Evolutionary conservation across 92 coral and sea anemone species (phyloP), one percentile per base, ranked within the genome.

Genomic region (Phenganax stokvisi): DNA sequence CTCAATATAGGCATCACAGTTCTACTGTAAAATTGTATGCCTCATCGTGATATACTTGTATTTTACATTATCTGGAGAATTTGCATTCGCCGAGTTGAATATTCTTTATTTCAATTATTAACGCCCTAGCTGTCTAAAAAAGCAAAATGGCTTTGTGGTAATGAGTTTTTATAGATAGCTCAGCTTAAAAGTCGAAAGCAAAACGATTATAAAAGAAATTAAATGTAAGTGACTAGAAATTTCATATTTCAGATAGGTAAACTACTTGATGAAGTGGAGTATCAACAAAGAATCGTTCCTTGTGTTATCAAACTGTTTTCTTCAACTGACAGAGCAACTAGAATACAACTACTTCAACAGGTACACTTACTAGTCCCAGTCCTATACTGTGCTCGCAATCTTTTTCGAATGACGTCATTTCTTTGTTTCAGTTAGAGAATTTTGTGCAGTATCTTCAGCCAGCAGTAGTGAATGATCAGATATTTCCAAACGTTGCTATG

Each of bases 291-390:
- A 80, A 96, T 96, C 55, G 99, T 96, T 16, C 99, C 99, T 30
- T 96, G 99, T 85, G 99, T 96, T 17, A 96, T 96, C 11, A 96
- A 96, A 51, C 89, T 96, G 20, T 96, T 96, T 72, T 96, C 99
- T 71, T 96, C 96, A 31, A 96, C 99, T 27, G 99, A 96, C 89
- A 87, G 99, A 81, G 99, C 99, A 56, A 96, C 99, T 52, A 88
- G 99, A 69, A 96, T 96, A 44, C 93, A 96, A 53, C 80, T 96
- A n/a, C 85, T 96, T 13, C 99, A 96, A 85, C 99, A 92, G 96
- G 99, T 96, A 55, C 55, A 66, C 12, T 10, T 28, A 51, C 59
- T 29, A 28, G 47, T 37, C 47, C 47, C 47, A 37, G 47, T 37
- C 47, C 47, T 37, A 1, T 37, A 37, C 2, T 37, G 47, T 37